Conservation (phyloP, 2,113 vertebrate species). For the Poecile atricapillus region DNA sequence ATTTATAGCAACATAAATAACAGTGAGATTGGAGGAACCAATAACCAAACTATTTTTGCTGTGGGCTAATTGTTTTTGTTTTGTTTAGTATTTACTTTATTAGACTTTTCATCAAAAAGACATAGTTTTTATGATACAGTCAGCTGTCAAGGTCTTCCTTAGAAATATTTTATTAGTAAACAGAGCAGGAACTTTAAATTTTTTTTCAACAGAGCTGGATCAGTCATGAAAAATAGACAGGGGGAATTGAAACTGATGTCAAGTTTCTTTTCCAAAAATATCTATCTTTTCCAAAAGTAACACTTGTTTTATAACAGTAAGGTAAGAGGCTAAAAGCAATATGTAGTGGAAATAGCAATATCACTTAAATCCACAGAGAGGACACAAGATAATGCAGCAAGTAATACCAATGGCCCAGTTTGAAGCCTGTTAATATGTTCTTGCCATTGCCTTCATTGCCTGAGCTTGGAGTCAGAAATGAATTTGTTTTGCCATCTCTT, state of each 20-base stretch:
- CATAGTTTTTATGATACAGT: slow-evolving; percentile 34
- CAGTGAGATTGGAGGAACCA: not conserved
- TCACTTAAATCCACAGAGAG: not conserved
- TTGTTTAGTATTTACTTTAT: slow-evolving; percentile 25
- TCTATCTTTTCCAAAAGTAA: not conserved
- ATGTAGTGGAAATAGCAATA: not conserved
- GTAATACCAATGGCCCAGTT: not conserved
- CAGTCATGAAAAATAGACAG: slow-evolving; percentile 34
- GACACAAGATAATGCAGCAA: not conserved
- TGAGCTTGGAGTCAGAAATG: not conserved
- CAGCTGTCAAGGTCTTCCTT: slow-evolving; percentile 27
- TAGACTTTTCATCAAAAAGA: slow-evolving; percentile 18
- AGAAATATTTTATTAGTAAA: slow-evolving; percentile 44
- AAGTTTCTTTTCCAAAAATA: slow-evolving; percentile 35
- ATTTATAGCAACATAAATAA: slow-evolving; percentile 18
- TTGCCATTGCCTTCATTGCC: not conserved
- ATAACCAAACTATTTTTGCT: slow-evolving; percentile 10
- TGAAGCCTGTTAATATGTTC: not conserved
- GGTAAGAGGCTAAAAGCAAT: not conserved
- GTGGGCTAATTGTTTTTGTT: not conserved
- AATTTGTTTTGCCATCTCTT: not conserved
- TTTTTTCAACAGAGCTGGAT: slow-evolving; percentile 48
- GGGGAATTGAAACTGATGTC: not conserved
- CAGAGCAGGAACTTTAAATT: not conserved
- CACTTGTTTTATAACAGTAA: not conserved